Base-by-base conservation (phyloP, 2,113 vertebrate species). In the Piaya cayana region DNA sequence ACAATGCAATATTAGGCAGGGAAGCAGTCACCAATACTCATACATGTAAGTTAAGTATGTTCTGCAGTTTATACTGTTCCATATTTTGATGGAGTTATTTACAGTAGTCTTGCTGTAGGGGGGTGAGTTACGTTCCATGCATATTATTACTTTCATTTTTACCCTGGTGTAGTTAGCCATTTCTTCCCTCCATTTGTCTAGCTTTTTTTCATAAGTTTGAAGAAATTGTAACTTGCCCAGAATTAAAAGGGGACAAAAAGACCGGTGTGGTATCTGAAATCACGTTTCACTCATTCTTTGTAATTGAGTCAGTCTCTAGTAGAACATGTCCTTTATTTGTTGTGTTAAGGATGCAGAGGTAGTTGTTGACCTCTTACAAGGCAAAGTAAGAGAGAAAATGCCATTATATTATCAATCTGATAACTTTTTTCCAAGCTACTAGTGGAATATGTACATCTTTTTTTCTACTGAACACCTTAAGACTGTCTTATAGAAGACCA, bases 121-220 rank as follows among this genome's bases (percentile, higher is more conserved):
- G 59, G 17, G 25, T n/a, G 23, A 67, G 19, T 71, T 93, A 49
- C 0, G 0, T 32, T 43, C 11, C 11, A 32, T 65, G 14, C 0
- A 0, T 74, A 29, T 74, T 25, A 15, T 21, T 72, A n/a, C 27
- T 53, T 68, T 42, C 8, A 21, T 37, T 68, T 77, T 72, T 47
- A n/a, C 29, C 27, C 43, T 0, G 0, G 5, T 70, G 13, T 22
- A 49, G 39, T 32, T 58, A 52, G 11, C 13, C 26, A 21, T 42
- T 82, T 77, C 39, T 21, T 63, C 26, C 39, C n/a, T 86, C 22
- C 15, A 14, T 74, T 53, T 75, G 21, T n/a, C 17, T 79, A 55
- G 37, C 17, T 49, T 20, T 50, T 65, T 81, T 39, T 30, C 25
- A 49, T 37, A 64, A 26, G 15, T 9, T 27, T 69, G 62, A 79